Conservation (phyloP, 1,140 invertebrate species). For the Lucilia cuprina region DNA sequence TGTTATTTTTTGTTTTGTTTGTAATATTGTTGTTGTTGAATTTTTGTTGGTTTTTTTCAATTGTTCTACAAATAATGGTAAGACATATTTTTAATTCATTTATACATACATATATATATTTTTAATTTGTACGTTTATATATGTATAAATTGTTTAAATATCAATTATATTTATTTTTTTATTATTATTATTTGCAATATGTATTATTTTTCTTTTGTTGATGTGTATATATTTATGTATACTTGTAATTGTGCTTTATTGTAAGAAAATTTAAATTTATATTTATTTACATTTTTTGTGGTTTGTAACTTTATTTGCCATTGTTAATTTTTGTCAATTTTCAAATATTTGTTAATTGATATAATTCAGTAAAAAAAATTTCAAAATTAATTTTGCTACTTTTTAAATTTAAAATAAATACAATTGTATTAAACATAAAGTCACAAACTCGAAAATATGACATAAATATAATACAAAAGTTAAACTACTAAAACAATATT, state of each 20-base stretch:
- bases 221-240: background rate
- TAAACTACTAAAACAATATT: too few relatives aligned
- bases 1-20: conserved; percentile 6
- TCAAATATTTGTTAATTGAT: background rate
- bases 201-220: background rate
- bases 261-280: background rate
- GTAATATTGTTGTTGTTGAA: conserved; percentile 17
- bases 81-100: background rate
- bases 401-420: too few relatives aligned
- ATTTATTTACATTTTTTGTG: background rate
- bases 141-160: background rate
- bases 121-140: background rate
- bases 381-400: too few relatives aligned
- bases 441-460: too few relatives aligned
- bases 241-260: too few relatives aligned
- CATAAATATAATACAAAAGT: too few relatives aligned
- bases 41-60: conserved; percentile 21
- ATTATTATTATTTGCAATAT: background rate
- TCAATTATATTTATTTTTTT: background rate
- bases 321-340: background rate
- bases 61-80: conserved; percentile 1
- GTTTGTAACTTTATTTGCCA: too few relatives aligned
- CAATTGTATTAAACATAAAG: too few relatives aligned
- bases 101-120: background rate
- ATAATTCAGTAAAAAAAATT: too few relatives aligned